phyloP scores from a whole-genome alignment of 2,888 invertebrate genomes.

The Phorcus lineatus region DNA sequence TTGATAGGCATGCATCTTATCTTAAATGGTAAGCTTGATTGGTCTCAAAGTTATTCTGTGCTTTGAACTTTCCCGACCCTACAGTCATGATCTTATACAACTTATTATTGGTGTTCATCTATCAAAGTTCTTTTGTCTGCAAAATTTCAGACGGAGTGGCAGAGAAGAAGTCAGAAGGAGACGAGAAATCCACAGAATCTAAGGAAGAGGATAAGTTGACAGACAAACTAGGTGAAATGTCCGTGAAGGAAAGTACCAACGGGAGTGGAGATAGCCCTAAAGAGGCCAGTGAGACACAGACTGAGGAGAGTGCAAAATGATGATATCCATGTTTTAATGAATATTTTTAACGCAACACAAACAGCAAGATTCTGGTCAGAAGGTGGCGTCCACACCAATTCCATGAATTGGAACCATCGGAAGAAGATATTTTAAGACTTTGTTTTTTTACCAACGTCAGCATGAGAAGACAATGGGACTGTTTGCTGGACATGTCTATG shows the following conservation, averaged over 20 bases:
- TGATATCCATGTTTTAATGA: not conserved
- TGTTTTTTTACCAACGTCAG: not conserved
- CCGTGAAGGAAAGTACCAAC: conserved; percentile 32
- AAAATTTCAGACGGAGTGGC: conserved; percentile 25
- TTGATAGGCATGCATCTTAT: no score
- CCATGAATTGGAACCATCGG: not conserved
- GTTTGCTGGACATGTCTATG: not conserved
- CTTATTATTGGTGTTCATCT: not conserved
- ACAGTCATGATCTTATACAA: not conserved
- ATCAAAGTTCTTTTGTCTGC: not conserved
- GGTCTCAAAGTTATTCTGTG: no score
- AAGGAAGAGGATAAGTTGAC: conserved; percentile 35
- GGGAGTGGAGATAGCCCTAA: not conserved
- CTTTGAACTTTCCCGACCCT: not conserved
- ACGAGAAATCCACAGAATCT: not conserved
- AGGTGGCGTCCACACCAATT: not conserved
- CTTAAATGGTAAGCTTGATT: no score
- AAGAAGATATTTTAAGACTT: not conserved
- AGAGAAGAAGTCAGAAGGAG: not conserved
- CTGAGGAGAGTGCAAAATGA: not conserved
- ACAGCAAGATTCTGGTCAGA: not conserved
- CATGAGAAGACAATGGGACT: not conserved
- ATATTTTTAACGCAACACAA: conserved; percentile 1
- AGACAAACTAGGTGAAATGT: conserved; percentile 42
- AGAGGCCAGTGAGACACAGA: not conserved